Evolutionary conservation across 1,140 invertebrate genomes (phyloP).

Genomic region (Hycleus phaleratus): DNA sequence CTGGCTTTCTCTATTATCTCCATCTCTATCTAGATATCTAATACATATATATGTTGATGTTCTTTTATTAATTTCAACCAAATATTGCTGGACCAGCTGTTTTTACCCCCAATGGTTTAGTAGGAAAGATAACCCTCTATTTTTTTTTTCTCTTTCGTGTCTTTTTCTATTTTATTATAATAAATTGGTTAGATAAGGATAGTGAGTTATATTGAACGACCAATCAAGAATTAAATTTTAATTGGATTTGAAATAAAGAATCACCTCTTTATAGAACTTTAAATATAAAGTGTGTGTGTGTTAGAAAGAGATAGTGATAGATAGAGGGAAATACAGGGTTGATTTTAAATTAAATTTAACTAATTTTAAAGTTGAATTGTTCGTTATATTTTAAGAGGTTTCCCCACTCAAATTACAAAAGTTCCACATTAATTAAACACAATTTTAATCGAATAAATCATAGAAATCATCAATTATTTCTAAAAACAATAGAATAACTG

Average conservation of each 20-base stretch:
- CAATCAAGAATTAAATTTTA: too few species aligned
- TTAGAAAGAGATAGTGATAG: background rate
- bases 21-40: background rate
- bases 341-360: conserved; percentile 27
- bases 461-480: too few species aligned
- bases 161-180: background rate
- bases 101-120: conserved; percentile 11
- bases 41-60: conserved; percentile 4
- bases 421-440: background rate
- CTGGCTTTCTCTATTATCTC: background rate
- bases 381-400: conserved; percentile 13
- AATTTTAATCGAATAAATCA: too few species aligned
- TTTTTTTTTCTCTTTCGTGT: background rate
- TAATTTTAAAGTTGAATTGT: conserved; percentile 17
- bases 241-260: too few species aligned
- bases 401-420: conserved; percentile 22
- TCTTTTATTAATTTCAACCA: conserved; percentile 36
- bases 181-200: too few species aligned
- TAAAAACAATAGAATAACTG: too few species aligned
- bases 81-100: conserved; percentile 31
- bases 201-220: too few species aligned
- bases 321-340: background rate
- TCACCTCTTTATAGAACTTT: too few species aligned
- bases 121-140: too few species aligned
- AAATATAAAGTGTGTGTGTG: too few species aligned